Base-by-base conservation (phyloP, 2,113 vertebrate genomes). In the Apaloderma vittatum region DNA sequence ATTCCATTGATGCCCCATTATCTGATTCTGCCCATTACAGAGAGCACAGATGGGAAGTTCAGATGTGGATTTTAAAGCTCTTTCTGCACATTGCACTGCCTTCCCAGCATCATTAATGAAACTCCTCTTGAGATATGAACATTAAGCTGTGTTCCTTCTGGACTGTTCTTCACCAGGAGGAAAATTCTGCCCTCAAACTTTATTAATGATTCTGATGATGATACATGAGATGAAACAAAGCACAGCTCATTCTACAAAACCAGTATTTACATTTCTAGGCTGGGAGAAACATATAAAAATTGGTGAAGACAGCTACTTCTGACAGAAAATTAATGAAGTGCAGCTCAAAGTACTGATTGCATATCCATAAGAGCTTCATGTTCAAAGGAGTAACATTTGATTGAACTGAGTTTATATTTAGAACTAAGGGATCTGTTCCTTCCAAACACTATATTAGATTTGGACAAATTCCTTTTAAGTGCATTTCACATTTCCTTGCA, bases 221-320 rank as follows among this genome's bases (percentile, higher is more conserved):
- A 75, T 63, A 93, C 51, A 87, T 22, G 68, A 89, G 88, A 91
- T 74, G 80, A 95, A 96, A 94, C 45, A 97, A 93, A 96, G 80
- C 80, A 92, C 27, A 93, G 32, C n/a, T 86, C 76, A 90, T 92
- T 84, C 76, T 66, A 74, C 37, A 86, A 88, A 95, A 72, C 17
- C 16, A 65, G 57, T 62, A 87, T 92, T 94, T 95, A 54, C 62
- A 84, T 92, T 91, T 91, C 73, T 26, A 91, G 76, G 65, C 65
- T 87, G 81, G 79, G 36, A 86, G 57, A 86, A 94, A 88, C 65
- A 87, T 37, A 92, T 61, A 71, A 86, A 95, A 94, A 96, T 74
- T 70, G 46, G 36, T 0, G 1, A 88, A 87, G 95, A 94, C 86
- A 62, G 73, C 80, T 92, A 89, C 48, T 94, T 95, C 80, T 87